Evolutionary conservation across 2,797 vertebrate species (phyloP).

Genomic region (Alexandromys oeconomus): DNA sequence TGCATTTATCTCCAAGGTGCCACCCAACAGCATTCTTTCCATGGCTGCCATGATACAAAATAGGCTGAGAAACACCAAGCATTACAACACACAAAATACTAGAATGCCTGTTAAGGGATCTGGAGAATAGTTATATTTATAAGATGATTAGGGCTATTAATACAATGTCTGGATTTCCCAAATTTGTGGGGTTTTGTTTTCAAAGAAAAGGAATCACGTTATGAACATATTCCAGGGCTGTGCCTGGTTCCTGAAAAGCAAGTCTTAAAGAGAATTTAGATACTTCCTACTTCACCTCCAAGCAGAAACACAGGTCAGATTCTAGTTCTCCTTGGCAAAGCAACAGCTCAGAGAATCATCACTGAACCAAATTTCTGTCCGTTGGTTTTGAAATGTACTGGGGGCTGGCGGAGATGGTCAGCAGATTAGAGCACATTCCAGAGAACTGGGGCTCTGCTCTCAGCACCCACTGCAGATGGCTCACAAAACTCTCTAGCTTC

Average conservation of each 20-base stretch:
- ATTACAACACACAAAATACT: background rate
- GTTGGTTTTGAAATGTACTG: background rate
- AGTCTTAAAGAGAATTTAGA: background rate
- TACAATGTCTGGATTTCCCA: conserved; percentile 29
- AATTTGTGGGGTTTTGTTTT: background rate
- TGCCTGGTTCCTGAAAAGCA: conserved; percentile 22
- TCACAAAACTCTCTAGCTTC: background rate
- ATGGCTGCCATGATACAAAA: background rate
- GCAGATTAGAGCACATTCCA: background rate
- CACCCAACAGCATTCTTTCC: background rate
- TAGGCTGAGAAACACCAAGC: background rate
- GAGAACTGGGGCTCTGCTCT: background rate
- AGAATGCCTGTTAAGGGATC: background rate
- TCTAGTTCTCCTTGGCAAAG: conserved; percentile 70
- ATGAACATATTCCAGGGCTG: background rate
- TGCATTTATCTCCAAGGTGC: background rate
- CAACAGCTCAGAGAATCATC: background rate
- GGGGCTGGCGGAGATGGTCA: background rate
- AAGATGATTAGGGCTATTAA: conserved; percentile 34
- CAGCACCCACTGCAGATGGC: background rate
- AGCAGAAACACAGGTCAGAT: conserved; percentile 55
- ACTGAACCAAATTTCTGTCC: background rate
- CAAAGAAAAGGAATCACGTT: background rate
- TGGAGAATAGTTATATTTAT: conserved; percentile 21
- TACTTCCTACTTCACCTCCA: background rate